Conservation (phyloP, 2,888 invertebrate genomes). For the Brachyptera putata region DNA sequence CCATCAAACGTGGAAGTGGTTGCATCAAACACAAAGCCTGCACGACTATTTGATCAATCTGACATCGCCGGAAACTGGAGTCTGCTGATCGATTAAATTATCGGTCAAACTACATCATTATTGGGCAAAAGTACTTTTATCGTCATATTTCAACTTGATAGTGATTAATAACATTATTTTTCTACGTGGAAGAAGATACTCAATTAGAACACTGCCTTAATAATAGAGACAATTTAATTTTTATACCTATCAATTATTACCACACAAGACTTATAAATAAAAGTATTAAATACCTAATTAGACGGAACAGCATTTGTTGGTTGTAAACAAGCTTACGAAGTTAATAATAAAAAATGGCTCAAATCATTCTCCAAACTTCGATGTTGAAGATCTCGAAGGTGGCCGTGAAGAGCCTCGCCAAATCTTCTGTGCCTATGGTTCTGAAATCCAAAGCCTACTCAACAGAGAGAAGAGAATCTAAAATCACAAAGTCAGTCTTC, state of each 20-base stretch:
- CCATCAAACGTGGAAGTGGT: constrained; percentile 93
- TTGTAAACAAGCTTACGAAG: no score
- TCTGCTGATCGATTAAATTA: constrained; percentile 4
- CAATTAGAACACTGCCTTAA: constrained; percentile 16
- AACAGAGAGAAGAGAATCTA: neutral
- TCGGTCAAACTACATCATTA: constrained; percentile 14
- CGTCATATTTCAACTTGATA: constrained; percentile 6
- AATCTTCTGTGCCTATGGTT: neutral
- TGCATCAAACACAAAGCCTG: constrained; percentile 83
- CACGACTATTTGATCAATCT: constrained; percentile 84
- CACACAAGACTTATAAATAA: neutral
- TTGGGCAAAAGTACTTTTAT: constrained; percentile 15
- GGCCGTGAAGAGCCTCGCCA: no score
- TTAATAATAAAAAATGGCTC: constrained; percentile 9
- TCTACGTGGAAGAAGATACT: neutral
- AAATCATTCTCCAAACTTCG: constrained; percentile 3
- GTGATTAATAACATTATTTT: neutral
- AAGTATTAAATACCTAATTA: no score
- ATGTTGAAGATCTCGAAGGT: neutral
- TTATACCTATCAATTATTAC: neutral
- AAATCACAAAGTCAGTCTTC: constrained; percentile 77
- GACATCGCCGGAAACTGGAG: constrained; percentile 65
- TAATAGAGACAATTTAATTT: constrained; percentile 21
- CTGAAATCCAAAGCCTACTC: constrained; percentile 1
- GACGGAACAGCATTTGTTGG: constrained; percentile 3